Evolutionary conservation across 2,797 vertebrate genomes (phyloP).

Genomic region (Enteromius unitaeniatus): DNA sequence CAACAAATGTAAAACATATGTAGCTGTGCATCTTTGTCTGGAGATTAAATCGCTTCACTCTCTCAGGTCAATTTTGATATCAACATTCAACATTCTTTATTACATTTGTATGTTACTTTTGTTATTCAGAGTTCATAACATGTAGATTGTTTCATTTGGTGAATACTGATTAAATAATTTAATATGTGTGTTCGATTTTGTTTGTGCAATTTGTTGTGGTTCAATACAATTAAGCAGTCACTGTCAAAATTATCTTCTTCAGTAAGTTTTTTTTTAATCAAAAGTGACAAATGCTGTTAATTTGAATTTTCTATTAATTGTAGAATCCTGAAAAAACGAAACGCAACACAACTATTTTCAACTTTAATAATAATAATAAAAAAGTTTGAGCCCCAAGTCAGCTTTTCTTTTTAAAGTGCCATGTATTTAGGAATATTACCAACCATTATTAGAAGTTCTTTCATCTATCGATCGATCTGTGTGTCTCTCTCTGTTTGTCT

Average conservation of each 20-base stretch:
- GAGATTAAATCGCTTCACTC: neutral
- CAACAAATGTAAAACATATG: neutral
- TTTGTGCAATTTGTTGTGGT: neutral
- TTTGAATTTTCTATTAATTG: no score
- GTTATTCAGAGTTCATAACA: neutral
- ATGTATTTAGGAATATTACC: no score
- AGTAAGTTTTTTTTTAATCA: neutral
- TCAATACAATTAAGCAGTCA: neutral
- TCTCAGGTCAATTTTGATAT: conserved; percentile 41
- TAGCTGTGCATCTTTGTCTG: neutral
- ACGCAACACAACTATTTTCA: no score
- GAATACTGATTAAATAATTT: neutral
- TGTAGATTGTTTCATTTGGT: neutral
- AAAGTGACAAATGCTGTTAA: no score
- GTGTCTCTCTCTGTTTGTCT: no score
- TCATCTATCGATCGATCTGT: no score
- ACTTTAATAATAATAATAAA: no score
- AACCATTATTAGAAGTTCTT: no score
- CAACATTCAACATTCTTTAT: neutral
- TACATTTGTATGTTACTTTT: conserved; percentile 35
- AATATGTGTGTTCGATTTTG: neutral
- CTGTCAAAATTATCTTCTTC: neutral
- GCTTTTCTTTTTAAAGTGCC: no score
- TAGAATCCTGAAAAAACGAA: no score
- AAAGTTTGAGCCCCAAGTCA: no score